Percentiles rank a stretch among this genome's conserved stretches.
Evolutionary conservation across 2,113 vertebrate genomes (phyloP).

Genomic region (Cranoglanis bouderius): DNA sequence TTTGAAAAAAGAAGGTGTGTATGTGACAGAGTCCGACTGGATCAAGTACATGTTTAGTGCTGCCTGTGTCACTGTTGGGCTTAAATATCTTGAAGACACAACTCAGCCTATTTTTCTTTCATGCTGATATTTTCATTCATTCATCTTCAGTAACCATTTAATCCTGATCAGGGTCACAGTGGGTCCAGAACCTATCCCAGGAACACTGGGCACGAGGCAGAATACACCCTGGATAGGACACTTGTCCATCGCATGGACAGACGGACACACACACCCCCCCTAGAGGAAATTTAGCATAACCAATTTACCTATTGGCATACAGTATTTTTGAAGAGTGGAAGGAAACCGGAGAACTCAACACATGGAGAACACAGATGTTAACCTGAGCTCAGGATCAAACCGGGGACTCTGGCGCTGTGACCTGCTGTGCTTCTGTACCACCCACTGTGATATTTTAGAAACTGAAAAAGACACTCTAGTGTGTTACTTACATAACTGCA

Average conservation of each 20-base stretch:
- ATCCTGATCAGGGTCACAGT: neutral
- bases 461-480: slow-evolving; percentile 10
- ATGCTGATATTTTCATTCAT: neutral
- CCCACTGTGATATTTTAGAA: slow-evolving; percentile 19
- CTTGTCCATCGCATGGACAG: too few species aligned
- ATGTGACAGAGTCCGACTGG: neutral
- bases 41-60: neutral
- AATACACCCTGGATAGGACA: neutral
- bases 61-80: neutral
- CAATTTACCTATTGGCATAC: neutral
- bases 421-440: neutral
- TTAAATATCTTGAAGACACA: neutral
- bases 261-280: neutral
- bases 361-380: neutral
- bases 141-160: neutral
- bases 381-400: neutral
- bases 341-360: neutral
- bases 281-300: neutral
- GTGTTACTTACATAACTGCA: neutral
- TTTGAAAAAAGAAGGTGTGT: neutral
- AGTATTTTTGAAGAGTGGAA: neutral
- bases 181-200: neutral
- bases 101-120: neutral
- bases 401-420: neutral
- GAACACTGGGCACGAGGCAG: neutral